These are phyloP conservation scores for Bursaphelenchus mucronatus DNA, from an alignment of 1,140 invertebrate species.

Conservation along the genomic window DNA sequence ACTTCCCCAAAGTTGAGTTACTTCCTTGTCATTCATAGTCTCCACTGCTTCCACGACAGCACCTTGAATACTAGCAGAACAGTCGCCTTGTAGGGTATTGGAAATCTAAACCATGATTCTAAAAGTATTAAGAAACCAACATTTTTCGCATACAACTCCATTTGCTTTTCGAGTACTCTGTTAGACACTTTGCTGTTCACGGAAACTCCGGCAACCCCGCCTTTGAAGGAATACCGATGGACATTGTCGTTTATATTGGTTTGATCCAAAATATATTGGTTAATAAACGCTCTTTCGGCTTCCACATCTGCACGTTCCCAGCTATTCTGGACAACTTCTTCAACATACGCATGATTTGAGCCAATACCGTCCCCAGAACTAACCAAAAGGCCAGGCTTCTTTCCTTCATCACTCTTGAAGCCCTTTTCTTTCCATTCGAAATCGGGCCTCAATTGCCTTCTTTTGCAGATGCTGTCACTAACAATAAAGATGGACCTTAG, in stretches of 20 bases:
- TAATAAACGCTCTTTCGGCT: slow-evolving; percentile 41
- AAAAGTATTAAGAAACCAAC: not conserved
- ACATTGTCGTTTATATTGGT: not conserved
- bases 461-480: slow-evolving; percentile 48
- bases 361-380: not conserved
- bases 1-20: slow-evolving; percentile 39
- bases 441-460: slow-evolving; percentile 31
- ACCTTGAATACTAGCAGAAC: slow-evolving; percentile 6
- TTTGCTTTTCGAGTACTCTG: slow-evolving; percentile 34
- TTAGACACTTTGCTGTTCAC: slow-evolving; percentile 25
- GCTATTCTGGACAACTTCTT: slow-evolving; percentile 11
- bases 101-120: slow-evolving; percentile 26
- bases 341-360: slow-evolving; percentile 32
- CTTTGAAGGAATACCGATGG: not conserved
- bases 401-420: not conserved
- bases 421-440: slow-evolving; percentile 11
- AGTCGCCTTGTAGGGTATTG: slow-evolving; percentile 7
- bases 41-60: slow-evolving; percentile 33
- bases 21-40: slow-evolving; percentile 34
- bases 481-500: slow-evolving; percentile 29
- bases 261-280: slow-evolving; percentile 46
- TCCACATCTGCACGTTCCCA: slow-evolving; percentile 38
- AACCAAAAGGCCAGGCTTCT: not conserved
- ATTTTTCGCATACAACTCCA: slow-evolving; percentile 1
- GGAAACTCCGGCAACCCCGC: slow-evolving; percentile 11